Evolutionary conservation across 2,888 invertebrate genomes (phyloP), one percentile per base, ranked within the genome.

Genomic region (Alloplasta piceator): DNA sequence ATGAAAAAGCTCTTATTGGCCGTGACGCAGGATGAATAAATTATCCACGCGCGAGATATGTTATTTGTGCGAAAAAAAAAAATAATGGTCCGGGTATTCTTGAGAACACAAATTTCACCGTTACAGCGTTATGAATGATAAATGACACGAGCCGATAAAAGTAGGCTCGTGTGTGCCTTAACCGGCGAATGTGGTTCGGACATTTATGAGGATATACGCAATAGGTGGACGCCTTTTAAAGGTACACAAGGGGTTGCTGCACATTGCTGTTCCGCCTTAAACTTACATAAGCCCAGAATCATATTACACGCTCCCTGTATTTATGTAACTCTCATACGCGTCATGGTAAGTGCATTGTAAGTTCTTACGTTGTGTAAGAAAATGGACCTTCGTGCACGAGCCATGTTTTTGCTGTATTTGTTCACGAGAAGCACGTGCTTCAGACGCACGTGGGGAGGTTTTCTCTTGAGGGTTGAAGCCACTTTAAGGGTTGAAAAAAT

Each of bases 401-500:
- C 26, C 26, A 1, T 26, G 3, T 26, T 26, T 26, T 46, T 48
- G 70, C 78, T 81, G 78, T 81, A 81, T 81, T 81, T 81, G 74
- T 66, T 81, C 81, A 81, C 70, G 82, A 81, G 81, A 79, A 80
- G 86, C 85, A 85, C 86, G 87, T 86, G 86, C 83, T 81, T 74
- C 75, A 83, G 86, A 84, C 85, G 83, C 83, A 84, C 83, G 77
- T 77, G 73, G 64, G 76, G 73, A 72, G 26, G 26, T 26, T 26
- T 26, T 26, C 26, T 26, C 26, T 26, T 26, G 26, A 26, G 26
- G 26, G 1, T 1, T 26, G 26, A 26, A 26, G 26, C 26, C 26
- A 26, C 26, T 26, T 1, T 26, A 26, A 26, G 3, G 26, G 26
- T 1, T 26, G 26, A 26, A 26, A 26, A 26, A 1, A 26, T 26